These are phyloP conservation scores for Callinectes sapidus DNA, from an alignment of 2,888 invertebrate genomes.

Conservation along the genomic window DNA sequence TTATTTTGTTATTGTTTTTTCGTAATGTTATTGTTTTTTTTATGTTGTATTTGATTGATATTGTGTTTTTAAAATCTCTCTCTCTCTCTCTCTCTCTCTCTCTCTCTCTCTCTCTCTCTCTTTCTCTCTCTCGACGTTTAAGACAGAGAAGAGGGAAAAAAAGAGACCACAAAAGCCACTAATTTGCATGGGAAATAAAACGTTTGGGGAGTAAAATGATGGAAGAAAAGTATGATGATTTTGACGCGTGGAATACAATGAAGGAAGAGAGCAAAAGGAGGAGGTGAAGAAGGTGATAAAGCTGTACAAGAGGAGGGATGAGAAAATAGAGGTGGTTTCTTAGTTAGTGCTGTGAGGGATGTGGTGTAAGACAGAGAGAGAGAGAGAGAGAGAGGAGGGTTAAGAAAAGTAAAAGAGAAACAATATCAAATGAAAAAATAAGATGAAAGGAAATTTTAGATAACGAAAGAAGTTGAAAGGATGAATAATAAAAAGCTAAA, in stretches of 20 bases:
- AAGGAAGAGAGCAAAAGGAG: not conserved
- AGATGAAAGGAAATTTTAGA: not conserved
- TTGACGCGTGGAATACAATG: not conserved
- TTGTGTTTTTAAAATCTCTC: not conserved
- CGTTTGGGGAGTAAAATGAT: not conserved
- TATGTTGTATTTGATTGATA: no score
- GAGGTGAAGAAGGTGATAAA: not conserved
- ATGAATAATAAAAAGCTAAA: not conserved
- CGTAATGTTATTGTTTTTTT: not conserved
- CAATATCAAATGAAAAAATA: not conserved
- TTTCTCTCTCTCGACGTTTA: not conserved
- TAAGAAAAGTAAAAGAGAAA: no score
- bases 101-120: not conserved
- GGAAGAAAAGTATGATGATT: not conserved
- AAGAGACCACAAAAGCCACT: not conserved
- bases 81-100: constrained; percentile 13
- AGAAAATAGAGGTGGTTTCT: not conserved
- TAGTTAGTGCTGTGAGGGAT: no score
- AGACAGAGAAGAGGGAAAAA: not conserved
- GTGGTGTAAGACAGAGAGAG: no score
- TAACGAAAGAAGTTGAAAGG: not conserved
- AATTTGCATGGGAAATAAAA: constrained; percentile 15
- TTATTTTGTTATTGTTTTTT: not conserved
- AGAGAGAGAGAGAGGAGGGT: no score
- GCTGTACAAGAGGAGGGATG: not conserved